Percentiles rank a stretch among this genome's conserved stretches.
Conservation (phyloP, 2,797 vertebrate genomes). For the Cebuella pygmaea region DNA sequence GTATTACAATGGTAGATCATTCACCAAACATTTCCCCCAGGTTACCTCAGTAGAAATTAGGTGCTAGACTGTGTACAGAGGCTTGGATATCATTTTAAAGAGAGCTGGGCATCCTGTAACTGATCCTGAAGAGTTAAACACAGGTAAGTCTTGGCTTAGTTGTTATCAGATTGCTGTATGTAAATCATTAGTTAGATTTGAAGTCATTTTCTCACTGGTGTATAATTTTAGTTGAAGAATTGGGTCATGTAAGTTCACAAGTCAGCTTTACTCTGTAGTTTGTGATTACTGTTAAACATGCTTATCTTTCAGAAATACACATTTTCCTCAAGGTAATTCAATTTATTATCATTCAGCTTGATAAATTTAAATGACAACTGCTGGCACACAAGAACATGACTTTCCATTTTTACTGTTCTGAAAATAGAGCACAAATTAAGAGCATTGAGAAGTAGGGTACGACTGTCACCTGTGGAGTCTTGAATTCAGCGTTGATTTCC, state of each 20-base stretch:
- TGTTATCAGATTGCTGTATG: constrained; percentile 26
- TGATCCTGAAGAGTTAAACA: neutral
- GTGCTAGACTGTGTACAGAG: neutral
- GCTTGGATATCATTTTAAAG: constrained; percentile 11
- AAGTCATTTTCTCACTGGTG: neutral
- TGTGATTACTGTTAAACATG: constrained; percentile 63
- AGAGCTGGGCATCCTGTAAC: neutral
- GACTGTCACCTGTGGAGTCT: constrained; percentile 61
- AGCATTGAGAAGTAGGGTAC: constrained; percentile 58
- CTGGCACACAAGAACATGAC: constrained; percentile 18
- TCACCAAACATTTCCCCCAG: constrained; percentile 19
- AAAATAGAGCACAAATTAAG: constrained; percentile 55
- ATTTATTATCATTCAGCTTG: constrained; percentile 54
- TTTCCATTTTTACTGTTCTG: constrained; percentile 66
- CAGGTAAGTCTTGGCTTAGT: neutral
- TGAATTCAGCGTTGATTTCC: constrained; percentile 57
- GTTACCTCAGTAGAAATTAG: constrained; percentile 2
- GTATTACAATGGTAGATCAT: neutral
- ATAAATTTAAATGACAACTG: constrained; percentile 68
- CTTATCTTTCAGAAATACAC: constrained; percentile 70
- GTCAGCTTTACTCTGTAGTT: constrained; percentile 55
- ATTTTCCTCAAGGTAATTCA: constrained; percentile 62
- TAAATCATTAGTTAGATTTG: constrained; percentile 60
- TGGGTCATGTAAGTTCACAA: constrained; percentile 51
- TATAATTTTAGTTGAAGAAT: constrained; percentile 64